Evolutionary conservation across 2,888 invertebrate species (phyloP), one percentile per base, ranked within the genome.

Genomic region (Hydroisotoma schaefferi): DNA sequence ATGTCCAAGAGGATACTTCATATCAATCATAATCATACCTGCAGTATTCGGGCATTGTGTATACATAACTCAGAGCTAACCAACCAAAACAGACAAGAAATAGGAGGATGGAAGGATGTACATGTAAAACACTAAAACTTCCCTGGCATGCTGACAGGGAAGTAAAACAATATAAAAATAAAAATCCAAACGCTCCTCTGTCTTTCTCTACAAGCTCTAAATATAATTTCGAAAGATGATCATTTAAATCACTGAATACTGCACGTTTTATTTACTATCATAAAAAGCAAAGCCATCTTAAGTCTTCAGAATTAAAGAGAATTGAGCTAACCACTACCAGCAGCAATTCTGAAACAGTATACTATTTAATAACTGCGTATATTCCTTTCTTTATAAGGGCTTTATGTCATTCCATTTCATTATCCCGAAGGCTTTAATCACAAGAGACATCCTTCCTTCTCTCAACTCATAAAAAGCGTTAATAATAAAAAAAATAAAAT

Each of bases 391-490:
- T 40, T 40, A 40, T 40, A 40, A 18, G 40, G 40, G 23, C 20
- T 52, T 52, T 52, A 52, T 52, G 52, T 52, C 52, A 28, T 29
- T 27, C 28, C 49, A 37, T 52, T 52, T 52, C 33, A 52, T 52
- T 52, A 52, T 52, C 52, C 52, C 22, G 38, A 37, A 25, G 52
- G 52, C 38, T 52, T 52, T 52, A 52, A 52, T 52, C 38, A 37
- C 52, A 37, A 22, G 49, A 26, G 49, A 49, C 52, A 37, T 29
- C 18, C 38, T 23, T 25, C 12, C 20, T 12, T 33, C 33, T 8
- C 33, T 47, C 26, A 23, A 6, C 47, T n/a, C 25, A 25, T 8
- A 47, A 25, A 26, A 47, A 12, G 43, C 6, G 18, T n/a, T 20
- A 6, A 43, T 10, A 6, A 10, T 20, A n/a, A 20, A 4, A 49